These are phyloP conservation scores for Laticauda laticaudata DNA, from an alignment of 2,113 vertebrate genomes.

Conservation along the genomic window DNA sequence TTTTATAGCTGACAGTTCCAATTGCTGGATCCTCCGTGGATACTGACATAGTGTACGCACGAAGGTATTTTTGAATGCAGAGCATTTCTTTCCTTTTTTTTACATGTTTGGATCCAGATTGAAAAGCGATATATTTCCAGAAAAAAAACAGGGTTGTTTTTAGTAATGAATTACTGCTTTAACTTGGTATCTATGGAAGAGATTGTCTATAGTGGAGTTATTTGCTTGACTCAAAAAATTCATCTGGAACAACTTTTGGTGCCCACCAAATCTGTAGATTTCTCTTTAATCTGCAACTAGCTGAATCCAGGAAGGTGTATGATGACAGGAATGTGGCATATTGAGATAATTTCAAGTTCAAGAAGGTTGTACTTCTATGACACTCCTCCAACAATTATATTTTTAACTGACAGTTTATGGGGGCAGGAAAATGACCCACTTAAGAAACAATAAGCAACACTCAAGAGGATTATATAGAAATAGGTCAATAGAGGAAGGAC, in stretches of 20 bases:
- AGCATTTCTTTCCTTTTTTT: background rate
- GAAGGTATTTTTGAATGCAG: background rate
- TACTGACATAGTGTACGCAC: background rate
- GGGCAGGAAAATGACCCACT: background rate
- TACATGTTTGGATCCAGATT: background rate
- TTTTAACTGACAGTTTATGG: fast-evolving
- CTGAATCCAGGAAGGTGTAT: background rate
- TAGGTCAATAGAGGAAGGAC: background rate
- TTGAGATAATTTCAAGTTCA: background rate
- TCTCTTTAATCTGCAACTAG: background rate
- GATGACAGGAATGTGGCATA: background rate
- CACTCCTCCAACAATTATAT: fast-evolving
- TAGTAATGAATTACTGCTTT: background rate
- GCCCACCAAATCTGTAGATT: background rate
- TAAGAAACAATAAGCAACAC: background rate
- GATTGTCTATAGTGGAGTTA: background rate
- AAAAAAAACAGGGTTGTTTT: background rate
- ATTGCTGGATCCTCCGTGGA: background rate
- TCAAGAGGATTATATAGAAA: background rate
- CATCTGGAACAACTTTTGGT: background rate
- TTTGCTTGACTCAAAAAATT: fast-evolving
- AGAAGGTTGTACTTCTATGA: background rate
- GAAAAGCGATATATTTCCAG: background rate
- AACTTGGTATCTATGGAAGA: background rate
- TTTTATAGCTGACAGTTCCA: background rate